Percentiles rank a stretch among this genome's conserved stretches.
Evolutionary conservation across 2,888 invertebrate species (phyloP).

Genomic region (Lamproptera curius): DNA sequence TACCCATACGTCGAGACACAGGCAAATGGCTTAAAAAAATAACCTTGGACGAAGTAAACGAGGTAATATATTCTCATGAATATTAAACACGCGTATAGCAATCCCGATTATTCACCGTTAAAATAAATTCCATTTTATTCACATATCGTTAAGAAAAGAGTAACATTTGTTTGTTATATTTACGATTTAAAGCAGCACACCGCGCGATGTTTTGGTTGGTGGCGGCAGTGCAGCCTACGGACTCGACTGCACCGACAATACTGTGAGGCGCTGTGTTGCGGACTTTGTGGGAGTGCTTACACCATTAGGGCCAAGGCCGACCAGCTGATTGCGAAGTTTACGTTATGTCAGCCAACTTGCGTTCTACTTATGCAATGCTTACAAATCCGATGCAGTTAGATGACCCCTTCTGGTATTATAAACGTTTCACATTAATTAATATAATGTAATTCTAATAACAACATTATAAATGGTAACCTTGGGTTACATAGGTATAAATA

Average conservation of each 20-base stretch:
- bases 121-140: background rate
- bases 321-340: slow-evolving; percentile 62
- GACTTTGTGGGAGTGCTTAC: slow-evolving; percentile 26
- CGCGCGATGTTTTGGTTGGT: slow-evolving; percentile 6
- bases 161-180: slow-evolving; percentile 1
- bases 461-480: too few species aligned
- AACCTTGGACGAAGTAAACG: slow-evolving; percentile 14
- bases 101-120: background rate
- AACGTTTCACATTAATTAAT: slow-evolving; percentile 12
- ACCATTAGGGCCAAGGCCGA: slow-evolving; percentile 66
- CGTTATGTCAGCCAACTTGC: slow-evolving; percentile 74
- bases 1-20: too few species aligned
- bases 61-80: slow-evolving; percentile 11
- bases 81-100: slow-evolving; percentile 6
- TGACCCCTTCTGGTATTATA: slow-evolving; percentile 40
- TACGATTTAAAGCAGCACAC: slow-evolving; percentile 2
- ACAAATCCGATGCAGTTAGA: slow-evolving; percentile 66
- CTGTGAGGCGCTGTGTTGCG: slow-evolving; percentile 28
- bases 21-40: slow-evolving; percentile 9
- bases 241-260: slow-evolving; percentile 11
- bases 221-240: slow-evolving; percentile 5
- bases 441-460: background rate
- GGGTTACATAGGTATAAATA: too few species aligned
- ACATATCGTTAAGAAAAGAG: background rate
- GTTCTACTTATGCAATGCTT: slow-evolving; percentile 74